phyloP scores from a whole-genome alignment of 2,113 vertebrate genomes.

The Poicephalus gulielmi region DNA sequence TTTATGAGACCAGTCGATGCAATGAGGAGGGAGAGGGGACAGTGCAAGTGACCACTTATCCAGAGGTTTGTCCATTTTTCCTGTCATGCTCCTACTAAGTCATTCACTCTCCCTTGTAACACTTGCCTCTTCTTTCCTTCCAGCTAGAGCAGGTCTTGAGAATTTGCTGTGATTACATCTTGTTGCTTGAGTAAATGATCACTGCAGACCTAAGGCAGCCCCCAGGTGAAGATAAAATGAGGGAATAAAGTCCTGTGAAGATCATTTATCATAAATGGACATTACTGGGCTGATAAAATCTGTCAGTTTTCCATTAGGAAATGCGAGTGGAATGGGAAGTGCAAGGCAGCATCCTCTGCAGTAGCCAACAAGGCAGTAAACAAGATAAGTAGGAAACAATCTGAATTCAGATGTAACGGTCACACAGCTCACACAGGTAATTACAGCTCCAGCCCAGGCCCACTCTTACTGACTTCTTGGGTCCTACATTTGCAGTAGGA shows the following conservation, averaged over 20 bases:
- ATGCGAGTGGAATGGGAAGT: neutral
- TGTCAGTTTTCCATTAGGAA: neutral
- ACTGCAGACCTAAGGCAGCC: neutral
- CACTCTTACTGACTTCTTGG: accelerated
- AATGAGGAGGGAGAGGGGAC: neutral
- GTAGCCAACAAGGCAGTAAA: neutral
- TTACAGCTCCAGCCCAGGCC: neutral
- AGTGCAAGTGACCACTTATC: neutral
- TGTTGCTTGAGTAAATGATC: neutral
- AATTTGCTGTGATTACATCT: neutral
- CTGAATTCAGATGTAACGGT: neutral
- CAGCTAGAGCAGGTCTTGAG: neutral
- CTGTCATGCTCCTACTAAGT: neutral
- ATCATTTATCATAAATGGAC: neutral
- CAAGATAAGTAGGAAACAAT: neutral
- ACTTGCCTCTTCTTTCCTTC: neutral
- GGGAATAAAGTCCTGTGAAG: neutral
- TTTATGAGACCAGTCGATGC: neutral
- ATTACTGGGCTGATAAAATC: neutral
- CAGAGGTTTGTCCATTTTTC: neutral
- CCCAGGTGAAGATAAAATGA: neutral
- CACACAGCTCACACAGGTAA: neutral
- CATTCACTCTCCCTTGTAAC: neutral
- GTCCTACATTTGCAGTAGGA: neutral
- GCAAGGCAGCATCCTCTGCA: neutral